Base-by-base conservation (phyloP, 2,113 vertebrate species). In the Lophius piscatorius region DNA sequence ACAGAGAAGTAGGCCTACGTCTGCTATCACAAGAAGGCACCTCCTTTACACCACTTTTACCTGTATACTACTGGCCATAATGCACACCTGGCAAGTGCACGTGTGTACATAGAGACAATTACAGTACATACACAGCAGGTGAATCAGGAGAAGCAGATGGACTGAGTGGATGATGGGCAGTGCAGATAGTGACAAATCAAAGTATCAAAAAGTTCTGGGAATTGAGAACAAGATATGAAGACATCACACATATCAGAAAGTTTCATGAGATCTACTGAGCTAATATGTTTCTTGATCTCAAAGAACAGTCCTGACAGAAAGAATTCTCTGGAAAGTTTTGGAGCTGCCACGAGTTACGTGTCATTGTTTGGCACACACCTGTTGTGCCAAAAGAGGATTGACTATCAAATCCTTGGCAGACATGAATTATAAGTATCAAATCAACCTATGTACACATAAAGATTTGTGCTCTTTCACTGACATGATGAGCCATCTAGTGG, bases 391-490 rank as follows among this genome's bases (percentile, higher is more conserved):
- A 23, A 8, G 2, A 35, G 46, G 47, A 65, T 77, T 58, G 12
- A 40, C 55, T 65, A 80, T 65, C 62, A 80, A 85, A 83, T 57
- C 70, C 79, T 74, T 84, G 89, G 86, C 88, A 82, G 87, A 82
- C 54, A 59, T 72, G 51, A 68, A 33, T 24, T 55, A 76, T 76
- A 75, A 6, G 72, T 83, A 84, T 85, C 68, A 88, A 84, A 88
- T 46, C 57, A 41, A 35, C 61, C 12, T 76, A 78, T 71, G 44
- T 74, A 85, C 80, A 82, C 78, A 78, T 54, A 84, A 84, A 80
- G 59, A 79, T 73, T 91, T 91, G 91, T 91, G 90, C 91, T 91
- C 75, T 82, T 88, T 80, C 74, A 80, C 71, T 46, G 76, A 85
- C 63, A 80, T 70, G n/a, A n/a, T n/a, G n/a, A n/a, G n/a, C n/a